A percentile compares a stretch with the other conserved stretches of the same genome.
These are phyloP conservation scores for Verasper variegatus DNA, from an alignment of 2,113 vertebrate species.

Conservation along the genomic window DNA sequence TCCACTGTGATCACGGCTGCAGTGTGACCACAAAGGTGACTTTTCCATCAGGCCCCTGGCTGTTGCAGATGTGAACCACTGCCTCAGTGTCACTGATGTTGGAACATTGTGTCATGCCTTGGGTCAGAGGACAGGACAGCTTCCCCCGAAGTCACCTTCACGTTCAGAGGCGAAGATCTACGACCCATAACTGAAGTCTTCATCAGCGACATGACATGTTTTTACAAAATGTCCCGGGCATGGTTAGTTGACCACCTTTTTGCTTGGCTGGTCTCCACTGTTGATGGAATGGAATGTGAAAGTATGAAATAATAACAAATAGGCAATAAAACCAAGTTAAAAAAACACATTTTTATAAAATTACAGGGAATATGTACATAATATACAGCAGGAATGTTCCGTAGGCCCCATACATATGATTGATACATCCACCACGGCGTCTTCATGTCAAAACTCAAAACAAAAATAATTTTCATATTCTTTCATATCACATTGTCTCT, in stretches of 20 bases:
- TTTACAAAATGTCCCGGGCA: not conserved
- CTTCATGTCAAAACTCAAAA: not conserved
- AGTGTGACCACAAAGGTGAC: not conserved
- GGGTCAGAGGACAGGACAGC: not conserved
- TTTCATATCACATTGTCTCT: not conserved
- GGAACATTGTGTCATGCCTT: not conserved
- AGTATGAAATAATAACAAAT: no score
- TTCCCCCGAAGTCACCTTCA: not conserved
- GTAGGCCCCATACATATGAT: not conserved
- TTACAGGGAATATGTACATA: no score
- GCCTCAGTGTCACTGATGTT: constrained; percentile 2
- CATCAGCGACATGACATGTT: not conserved
- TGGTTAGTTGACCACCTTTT: not conserved
- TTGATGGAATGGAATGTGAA: not conserved
- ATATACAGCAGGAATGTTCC: not conserved
- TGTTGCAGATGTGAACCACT: not conserved
- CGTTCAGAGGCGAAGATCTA: not conserved
- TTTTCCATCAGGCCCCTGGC: constrained; percentile 12
- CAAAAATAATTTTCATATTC: constrained; percentile 13
- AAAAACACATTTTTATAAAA: no score
- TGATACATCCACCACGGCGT: constrained; percentile 5
- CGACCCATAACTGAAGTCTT: not conserved
- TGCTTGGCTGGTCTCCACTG: not conserved
- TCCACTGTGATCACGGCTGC: not conserved
- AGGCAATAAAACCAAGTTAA: no score